phyloP scores from a whole-genome alignment of 2,797 vertebrate species.

The Cyprinella venusta region DNA sequence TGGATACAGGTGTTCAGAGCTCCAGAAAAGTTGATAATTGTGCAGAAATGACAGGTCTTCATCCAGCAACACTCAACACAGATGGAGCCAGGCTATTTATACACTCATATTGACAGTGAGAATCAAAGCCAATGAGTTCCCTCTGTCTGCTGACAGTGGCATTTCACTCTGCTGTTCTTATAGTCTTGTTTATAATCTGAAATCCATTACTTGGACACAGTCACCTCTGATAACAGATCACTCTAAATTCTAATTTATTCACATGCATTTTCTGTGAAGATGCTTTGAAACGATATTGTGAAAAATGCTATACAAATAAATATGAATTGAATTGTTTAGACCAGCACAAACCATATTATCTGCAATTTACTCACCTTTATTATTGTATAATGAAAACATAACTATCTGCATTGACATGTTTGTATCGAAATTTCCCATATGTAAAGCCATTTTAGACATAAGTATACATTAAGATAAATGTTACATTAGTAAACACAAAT shows the following conservation, averaged over 20 bases:
- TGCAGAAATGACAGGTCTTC: slow-evolving; percentile 37
- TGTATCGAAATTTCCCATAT: not conserved
- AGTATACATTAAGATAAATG: not conserved
- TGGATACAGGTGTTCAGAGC: not conserved
- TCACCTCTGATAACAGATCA: too few relatives aligned
- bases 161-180: slow-evolving; percentile 7
- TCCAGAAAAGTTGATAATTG: slow-evolving; percentile 27
- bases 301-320: too few relatives aligned
- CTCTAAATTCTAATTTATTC: too few relatives aligned
- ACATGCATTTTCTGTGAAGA: too few relatives aligned
- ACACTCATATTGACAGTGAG: not conserved
- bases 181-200: not conserved
- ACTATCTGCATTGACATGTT: not conserved
- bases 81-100: slow-evolving; percentile 27
- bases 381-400: not conserved
- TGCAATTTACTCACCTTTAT: not conserved
- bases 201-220: too few relatives aligned
- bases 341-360: not conserved
- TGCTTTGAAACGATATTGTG: too few relatives aligned
- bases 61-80: slow-evolving; percentile 8
- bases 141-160: not conserved
- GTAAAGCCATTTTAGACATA: not conserved
- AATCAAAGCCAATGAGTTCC: slow-evolving; percentile 7
- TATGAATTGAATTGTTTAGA: not conserved
- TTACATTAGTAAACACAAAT: not conserved